Base-by-base conservation (phyloP, 2,888 invertebrate genomes). In the Tiliacea citrago region DNA sequence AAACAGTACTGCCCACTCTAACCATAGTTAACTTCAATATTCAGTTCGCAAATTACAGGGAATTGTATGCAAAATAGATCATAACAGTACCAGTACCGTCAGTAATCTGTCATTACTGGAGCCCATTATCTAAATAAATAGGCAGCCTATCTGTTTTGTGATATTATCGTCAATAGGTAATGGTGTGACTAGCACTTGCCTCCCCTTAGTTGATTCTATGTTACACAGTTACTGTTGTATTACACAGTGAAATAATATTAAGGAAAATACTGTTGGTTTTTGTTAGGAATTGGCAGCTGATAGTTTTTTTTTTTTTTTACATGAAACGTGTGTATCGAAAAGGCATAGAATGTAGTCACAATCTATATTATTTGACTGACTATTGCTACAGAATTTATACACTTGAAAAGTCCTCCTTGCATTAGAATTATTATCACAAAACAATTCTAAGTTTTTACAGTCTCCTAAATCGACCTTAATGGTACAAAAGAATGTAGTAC, bases 61-160 rank as follows among this genome's bases (percentile, higher is more conserved):
- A 49, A 69, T 60, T 75, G 66, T 75, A 67, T 84, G 81, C 76
- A 81, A 84, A 82, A 84, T 82, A 69, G 65, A 72, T 69, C 66
- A 69, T 63, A 75, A 81, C 58, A 53, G 84, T 21, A 45, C 79
- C 39, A 73, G 73, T 73, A 69, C 68, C n/a, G 60, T 4, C 51
- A 35, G 68, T 62, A 84, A 84, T 82, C 68, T 80, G 71, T 80
- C 71, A 75, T 84, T 80, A 84, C 61, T 57, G 12, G 55, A 58
- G 53, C 18, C 66, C 61, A 62, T 71, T 75, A 68, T 66, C 60
- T 84, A 39, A 80, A 82, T 79, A 81, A 83, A 70, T 70, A 74
- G 80, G 10, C 5, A 57, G 24, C 16, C 79, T 62, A 58, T 83
- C 79, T 68, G 57, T 53, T 68, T 57, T 13, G 61, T 68, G 68